These are phyloP conservation scores for Drosophila suzukii DNA, from an alignment of 1,140 invertebrate genomes.

Conservation along the genomic window DNA sequence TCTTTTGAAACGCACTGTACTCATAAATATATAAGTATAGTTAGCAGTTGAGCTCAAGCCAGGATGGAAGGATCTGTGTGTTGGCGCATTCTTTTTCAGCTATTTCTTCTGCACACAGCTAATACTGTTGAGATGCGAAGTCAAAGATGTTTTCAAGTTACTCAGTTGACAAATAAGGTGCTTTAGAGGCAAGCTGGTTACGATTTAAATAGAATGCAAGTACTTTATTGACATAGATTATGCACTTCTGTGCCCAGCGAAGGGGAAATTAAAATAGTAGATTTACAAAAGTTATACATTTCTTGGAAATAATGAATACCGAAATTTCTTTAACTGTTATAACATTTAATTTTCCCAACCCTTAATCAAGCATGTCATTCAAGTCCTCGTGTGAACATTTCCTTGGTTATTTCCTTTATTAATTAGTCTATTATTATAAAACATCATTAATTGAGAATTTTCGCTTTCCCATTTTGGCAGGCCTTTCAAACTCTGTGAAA, in stretches of 20 bases:
- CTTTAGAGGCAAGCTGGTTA: slow-evolving; percentile 46
- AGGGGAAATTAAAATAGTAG: slow-evolving; percentile 9
- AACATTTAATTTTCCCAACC: not conserved
- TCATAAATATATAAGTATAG: slow-evolving; percentile 24
- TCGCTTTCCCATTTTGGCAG: not conserved
- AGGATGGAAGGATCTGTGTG: slow-evolving; percentile 11
- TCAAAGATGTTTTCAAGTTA: slow-evolving; percentile 58
- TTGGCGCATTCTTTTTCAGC: not conserved
- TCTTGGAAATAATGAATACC: no score
- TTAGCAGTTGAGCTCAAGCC: slow-evolving; percentile 25
- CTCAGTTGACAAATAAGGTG: slow-evolving; percentile 55
- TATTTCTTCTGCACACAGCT: slow-evolving; percentile 7
- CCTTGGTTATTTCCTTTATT: not conserved
- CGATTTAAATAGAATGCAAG: slow-evolving; percentile 38
- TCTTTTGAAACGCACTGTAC: not conserved
- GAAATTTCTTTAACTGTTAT: no score
- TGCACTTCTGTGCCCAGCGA: slow-evolving; percentile 3
- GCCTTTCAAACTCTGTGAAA: not conserved
- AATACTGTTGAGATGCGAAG: slow-evolving; percentile 43
- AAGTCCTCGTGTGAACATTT: not conserved
- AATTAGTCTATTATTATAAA: not conserved
- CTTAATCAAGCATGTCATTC: slow-evolving; percentile 3
- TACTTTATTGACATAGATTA: slow-evolving; percentile 35
- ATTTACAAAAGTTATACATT: not conserved
- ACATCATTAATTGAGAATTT: slow-evolving; percentile 45